Conservation (phyloP, 2,113 vertebrate species). For the Lathamus discolor region DNA sequence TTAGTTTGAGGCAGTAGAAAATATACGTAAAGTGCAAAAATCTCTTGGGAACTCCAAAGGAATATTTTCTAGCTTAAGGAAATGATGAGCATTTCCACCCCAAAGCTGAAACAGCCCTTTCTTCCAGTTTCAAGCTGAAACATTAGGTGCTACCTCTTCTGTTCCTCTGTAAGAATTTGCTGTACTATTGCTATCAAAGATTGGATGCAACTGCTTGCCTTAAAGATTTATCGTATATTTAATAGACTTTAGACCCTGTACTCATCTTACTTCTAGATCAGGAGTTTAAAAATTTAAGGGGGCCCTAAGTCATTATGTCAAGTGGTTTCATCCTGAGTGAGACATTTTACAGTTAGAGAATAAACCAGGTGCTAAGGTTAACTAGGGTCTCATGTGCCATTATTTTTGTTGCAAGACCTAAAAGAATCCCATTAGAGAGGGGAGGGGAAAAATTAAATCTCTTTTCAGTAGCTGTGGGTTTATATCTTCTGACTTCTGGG, state of each 20-base stretch:
- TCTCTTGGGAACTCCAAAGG: not conserved
- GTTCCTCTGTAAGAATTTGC: not conserved
- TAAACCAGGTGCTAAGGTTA: not conserved
- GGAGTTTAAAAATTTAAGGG: not conserved
- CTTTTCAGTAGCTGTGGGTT: not conserved
- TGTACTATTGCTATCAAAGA: not conserved
- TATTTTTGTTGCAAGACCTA: not conserved
- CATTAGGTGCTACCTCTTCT: not conserved
- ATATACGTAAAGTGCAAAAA: not conserved
- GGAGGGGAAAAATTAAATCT: accelerated
- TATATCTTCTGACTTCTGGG: not conserved
- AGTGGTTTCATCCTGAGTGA: not conserved
- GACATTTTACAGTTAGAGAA: not conserved
- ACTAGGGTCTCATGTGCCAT: not conserved
- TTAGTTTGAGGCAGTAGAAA: not conserved
- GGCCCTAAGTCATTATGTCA: not conserved
- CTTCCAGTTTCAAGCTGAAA: not conserved
- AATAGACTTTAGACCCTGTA: not conserved
- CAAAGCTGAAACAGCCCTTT: not conserved
- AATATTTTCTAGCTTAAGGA: not conserved
- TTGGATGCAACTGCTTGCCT: not conserved
- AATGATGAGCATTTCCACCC: not conserved
- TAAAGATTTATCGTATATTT: not conserved
- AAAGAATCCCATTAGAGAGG: not conserved
- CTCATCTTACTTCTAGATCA: not conserved